These are phyloP conservation scores for Zeuzera pyrina DNA, from an alignment of 2,888 invertebrate genomes.

Conservation along the genomic window DNA sequence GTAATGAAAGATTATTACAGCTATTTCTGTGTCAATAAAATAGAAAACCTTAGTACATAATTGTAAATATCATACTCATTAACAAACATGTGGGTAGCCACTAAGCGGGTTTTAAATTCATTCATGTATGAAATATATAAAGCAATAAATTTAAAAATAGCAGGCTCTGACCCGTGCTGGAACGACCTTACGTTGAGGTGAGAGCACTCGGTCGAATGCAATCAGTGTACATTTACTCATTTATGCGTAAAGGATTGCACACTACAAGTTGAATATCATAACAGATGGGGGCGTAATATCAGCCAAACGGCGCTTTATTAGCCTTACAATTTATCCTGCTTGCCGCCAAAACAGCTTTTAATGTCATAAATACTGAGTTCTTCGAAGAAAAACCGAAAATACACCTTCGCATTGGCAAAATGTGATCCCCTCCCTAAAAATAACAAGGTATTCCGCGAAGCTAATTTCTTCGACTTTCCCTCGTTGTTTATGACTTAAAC, in stretches of 20 bases:
- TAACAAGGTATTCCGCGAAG: constrained; percentile 47
- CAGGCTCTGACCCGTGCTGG: constrained; percentile 28
- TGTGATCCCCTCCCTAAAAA: constrained; percentile 70
- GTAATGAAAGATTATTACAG: too few relatives aligned
- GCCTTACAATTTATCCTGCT: constrained; percentile 5
- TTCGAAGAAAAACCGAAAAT: constrained; percentile 42
- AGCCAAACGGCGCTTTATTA: too few relatives aligned
- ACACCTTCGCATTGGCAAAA: constrained; percentile 64
- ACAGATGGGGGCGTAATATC: constrained; percentile 1
- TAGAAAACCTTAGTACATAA: too few relatives aligned
- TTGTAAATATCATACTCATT: too few relatives aligned
- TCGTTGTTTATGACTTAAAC: constrained; percentile 4
- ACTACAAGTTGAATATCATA: constrained; percentile 7
- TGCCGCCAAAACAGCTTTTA: constrained; percentile 7
- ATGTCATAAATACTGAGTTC: constrained; percentile 3
- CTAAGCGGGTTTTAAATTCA: too few relatives aligned
- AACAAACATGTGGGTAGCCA: too few relatives aligned
- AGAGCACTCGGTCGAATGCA: constrained; percentile 54
- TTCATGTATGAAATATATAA: too few relatives aligned
- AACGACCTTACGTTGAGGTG: constrained; percentile 47
- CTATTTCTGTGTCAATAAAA: too few relatives aligned
- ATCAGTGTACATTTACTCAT: constrained; percentile 55
- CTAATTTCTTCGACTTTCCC: constrained; percentile 21
- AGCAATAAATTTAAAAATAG: constrained; percentile 57
- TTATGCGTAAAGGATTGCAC: constrained; percentile 23